phyloP scores from a whole-genome alignment of 2,888 invertebrate genomes.

The Acleris literana region DNA sequence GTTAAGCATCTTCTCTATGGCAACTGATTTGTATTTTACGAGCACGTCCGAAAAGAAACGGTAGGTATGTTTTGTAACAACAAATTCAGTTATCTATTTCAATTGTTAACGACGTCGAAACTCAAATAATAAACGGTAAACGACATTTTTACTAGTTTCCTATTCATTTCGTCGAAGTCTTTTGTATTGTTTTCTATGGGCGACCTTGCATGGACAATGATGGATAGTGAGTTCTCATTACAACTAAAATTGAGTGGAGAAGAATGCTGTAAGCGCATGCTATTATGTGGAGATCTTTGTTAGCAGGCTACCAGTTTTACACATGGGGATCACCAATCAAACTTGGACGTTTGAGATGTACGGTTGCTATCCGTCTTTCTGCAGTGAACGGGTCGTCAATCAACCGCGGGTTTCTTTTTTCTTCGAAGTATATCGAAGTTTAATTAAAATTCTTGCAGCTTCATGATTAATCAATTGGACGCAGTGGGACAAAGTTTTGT shows the following conservation, averaged over 20 bases:
- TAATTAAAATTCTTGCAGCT: conserved; percentile 65
- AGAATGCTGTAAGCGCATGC: conserved; percentile 49
- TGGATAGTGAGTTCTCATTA: conserved; percentile 61
- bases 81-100: conserved; percentile 1
- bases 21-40: not conserved
- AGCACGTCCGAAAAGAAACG: not conserved
- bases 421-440: conserved; percentile 64
- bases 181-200: conserved; percentile 62
- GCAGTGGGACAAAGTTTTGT: conserved; percentile 40
- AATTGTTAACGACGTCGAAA: conserved; percentile 4
- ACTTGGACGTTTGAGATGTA: conserved; percentile 73
- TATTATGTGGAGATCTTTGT: conserved; percentile 32
- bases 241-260: conserved; percentile 46
- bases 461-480: conserved; percentile 40
- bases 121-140: conserved; percentile 38
- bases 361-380: conserved; percentile 70
- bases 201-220: conserved; percentile 70
- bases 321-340: conserved; percentile 83
- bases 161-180: conserved; percentile 47
- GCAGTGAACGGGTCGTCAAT: conserved; percentile 69
- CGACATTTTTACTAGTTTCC: conserved; percentile 39
- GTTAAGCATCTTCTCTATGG: too few species aligned
- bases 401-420: conserved; percentile 60
- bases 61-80: not conserved
- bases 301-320: conserved; percentile 77